A percentile compares a stretch with the other conserved stretches of the same genome.
phyloP scores from a whole-genome alignment of 37 sponge, comb jelly and placozoan species.

The Chondrosia reniformis region DNA sequence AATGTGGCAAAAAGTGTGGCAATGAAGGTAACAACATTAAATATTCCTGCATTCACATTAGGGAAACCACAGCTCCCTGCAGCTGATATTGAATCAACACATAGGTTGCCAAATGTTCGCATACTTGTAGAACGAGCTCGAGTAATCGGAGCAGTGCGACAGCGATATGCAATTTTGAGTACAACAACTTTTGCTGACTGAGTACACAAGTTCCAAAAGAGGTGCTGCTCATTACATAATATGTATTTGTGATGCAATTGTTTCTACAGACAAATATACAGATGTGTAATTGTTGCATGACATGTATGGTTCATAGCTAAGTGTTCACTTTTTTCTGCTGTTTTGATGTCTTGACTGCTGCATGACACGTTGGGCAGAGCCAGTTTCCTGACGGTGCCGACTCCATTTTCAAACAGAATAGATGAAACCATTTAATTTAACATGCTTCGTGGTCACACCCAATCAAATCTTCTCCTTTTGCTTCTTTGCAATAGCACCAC shows the following conservation, averaged over 20 bases:
- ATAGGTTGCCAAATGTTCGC: constrained; percentile 66
- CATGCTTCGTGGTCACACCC: constrained; percentile 44
- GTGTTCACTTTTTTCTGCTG: too few relatives aligned
- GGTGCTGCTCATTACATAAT: constrained; percentile 52
- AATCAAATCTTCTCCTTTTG: constrained; percentile 40
- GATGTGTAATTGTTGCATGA: too few relatives aligned
- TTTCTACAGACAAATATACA: constrained; percentile 2
- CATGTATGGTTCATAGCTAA: too few relatives aligned
- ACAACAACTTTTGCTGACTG: constrained; percentile 21
- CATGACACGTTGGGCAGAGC: constrained; percentile 26
- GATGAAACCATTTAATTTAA: constrained; percentile 34
- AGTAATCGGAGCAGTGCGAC: constrained; percentile 58
- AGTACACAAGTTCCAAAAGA: constrained; percentile 1
- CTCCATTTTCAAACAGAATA: constrained; percentile 8
- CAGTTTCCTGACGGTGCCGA: constrained; percentile 26
- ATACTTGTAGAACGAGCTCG: constrained; percentile 78
- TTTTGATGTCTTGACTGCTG: too few relatives aligned
- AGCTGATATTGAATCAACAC: constrained; percentile 49
- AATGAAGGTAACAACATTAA: constrained; percentile 24
- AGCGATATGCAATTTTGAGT: constrained; percentile 48
- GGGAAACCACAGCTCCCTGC: constrained; percentile 65
- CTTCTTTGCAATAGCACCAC: constrained; percentile 38
- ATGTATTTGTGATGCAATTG: constrained; percentile 29
- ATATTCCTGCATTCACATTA: constrained; percentile 64
- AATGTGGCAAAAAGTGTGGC: constrained; percentile 67